A percentile compares a stretch with the other conserved stretches of the same genome.
These are phyloP conservation scores for Syrphus vitripennis DNA, from an alignment of 2,888 invertebrate species.

Conservation along the genomic window DNA sequence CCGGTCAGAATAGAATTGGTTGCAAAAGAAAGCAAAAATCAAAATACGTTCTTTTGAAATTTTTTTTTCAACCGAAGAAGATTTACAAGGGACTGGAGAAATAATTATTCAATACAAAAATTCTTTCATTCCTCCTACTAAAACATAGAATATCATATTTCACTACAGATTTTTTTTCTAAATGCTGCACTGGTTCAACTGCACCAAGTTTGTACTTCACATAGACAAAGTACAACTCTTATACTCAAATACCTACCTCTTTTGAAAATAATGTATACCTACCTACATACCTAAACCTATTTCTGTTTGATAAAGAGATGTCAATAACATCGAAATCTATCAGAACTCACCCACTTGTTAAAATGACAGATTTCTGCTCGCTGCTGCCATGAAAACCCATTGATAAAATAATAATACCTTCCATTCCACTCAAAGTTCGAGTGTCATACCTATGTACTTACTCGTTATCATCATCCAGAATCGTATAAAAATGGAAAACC, in stretches of 20 bases:
- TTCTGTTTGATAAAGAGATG: background rate
- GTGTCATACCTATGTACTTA: no score
- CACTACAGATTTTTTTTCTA: no score
- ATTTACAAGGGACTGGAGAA: no score
- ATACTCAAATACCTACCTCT: background rate
- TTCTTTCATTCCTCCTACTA: no score
- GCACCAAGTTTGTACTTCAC: no score
- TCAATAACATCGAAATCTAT: background rate
- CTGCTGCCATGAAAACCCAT: conserved; percentile 1
- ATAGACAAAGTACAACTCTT: background rate
- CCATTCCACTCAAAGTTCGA: background rate
- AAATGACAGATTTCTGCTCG: background rate
- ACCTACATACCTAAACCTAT: background rate
- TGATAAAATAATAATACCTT: background rate
- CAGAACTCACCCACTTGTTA: background rate
- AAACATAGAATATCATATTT: no score
- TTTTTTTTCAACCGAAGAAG: no score
- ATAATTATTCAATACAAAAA: no score
- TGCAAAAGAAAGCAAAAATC: no score
- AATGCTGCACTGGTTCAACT: no score
- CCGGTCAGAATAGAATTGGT: no score
- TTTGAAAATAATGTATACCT: background rate
- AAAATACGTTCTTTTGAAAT: no score
- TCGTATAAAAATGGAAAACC: background rate
- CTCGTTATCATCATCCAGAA: background rate